Conservation (phyloP, 2,113 vertebrate genomes). For the Pelecanoides urinatrix region DNA sequence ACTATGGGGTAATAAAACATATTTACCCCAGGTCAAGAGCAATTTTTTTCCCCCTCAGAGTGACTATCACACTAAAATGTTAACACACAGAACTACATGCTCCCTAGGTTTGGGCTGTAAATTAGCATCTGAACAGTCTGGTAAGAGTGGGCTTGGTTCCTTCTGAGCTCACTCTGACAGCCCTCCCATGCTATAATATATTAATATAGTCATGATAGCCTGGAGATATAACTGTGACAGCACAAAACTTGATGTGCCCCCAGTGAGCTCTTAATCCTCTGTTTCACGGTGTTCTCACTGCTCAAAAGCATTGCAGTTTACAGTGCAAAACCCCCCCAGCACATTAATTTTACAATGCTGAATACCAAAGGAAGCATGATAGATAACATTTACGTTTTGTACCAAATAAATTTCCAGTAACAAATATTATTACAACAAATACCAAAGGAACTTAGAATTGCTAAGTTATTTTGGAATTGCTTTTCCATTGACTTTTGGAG, state of each 20-base stretch:
- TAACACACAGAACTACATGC: neutral
- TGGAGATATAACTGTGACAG: conserved; percentile 31
- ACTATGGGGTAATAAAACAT: neutral
- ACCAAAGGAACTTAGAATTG: conserved; percentile 50
- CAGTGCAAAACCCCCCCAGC: neutral
- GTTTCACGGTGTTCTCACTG: neutral
- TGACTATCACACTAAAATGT: neutral
- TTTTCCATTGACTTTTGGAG: conserved; percentile 47
- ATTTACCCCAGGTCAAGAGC: neutral
- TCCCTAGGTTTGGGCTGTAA: neutral
- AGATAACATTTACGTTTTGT: conserved; percentile 32
- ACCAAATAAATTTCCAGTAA: conserved; percentile 40
- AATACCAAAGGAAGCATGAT: conserved; percentile 7
- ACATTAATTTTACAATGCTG: conserved; percentile 37
- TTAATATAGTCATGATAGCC: conserved; percentile 52
- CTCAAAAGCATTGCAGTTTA: conserved; percentile 22
- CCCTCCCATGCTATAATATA: conserved; percentile 2
- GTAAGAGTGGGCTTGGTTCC: neutral
- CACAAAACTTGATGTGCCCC: conserved; percentile 50
- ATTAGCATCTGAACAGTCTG: neutral
- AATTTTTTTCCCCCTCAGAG: neutral
- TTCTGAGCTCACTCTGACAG: conserved; percentile 38
- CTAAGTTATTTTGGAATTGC: conserved; percentile 49
- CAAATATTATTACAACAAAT: conserved; percentile 58
- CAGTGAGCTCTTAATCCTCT: conserved; percentile 52